phyloP scores from a whole-genome alignment of 2,113 vertebrate genomes.

The Syrrhaptes paradoxus region DNA sequence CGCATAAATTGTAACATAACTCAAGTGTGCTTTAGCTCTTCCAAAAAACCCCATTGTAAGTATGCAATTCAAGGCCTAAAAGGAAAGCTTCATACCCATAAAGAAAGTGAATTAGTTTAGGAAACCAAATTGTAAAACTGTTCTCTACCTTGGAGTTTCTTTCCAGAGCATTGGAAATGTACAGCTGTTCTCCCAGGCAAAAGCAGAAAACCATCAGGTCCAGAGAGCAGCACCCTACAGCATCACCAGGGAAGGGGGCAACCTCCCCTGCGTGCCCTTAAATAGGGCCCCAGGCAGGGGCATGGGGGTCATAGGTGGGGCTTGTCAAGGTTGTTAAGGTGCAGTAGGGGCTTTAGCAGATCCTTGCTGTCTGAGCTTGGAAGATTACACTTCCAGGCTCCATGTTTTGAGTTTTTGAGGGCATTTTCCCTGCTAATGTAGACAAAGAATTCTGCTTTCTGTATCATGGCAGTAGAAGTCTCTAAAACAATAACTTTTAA shows the following conservation, averaged over 20 bases:
- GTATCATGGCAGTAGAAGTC: not conserved
- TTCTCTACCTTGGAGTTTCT: not conserved
- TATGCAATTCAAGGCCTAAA: not conserved
- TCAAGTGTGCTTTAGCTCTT: not conserved
- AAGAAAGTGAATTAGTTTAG: not conserved
- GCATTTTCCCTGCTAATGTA: not conserved
- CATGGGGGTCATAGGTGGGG: not conserved
- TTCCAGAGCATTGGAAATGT: not conserved
- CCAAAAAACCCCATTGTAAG: not conserved
- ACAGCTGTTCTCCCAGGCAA: not conserved
- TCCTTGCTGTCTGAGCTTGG: not conserved
- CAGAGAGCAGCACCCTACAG: not conserved
- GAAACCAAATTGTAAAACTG: not conserved
- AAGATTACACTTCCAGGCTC: not conserved
- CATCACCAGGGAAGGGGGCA: rapidly evolving
- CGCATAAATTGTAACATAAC: not conserved
- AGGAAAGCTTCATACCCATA: rapidly evolving
- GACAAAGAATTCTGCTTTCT: not conserved
- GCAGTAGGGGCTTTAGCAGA: not conserved
- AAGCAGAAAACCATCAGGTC: not conserved
- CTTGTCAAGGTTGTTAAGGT: not conserved
- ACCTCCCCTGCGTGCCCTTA: rapidly evolving
- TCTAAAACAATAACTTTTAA: not conserved
- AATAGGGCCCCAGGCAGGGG: not conserved
- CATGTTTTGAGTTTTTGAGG: not conserved